Base-by-base conservation (phyloP, 2,797 vertebrate genomes). In the Hydrolagus colliei region DNA sequence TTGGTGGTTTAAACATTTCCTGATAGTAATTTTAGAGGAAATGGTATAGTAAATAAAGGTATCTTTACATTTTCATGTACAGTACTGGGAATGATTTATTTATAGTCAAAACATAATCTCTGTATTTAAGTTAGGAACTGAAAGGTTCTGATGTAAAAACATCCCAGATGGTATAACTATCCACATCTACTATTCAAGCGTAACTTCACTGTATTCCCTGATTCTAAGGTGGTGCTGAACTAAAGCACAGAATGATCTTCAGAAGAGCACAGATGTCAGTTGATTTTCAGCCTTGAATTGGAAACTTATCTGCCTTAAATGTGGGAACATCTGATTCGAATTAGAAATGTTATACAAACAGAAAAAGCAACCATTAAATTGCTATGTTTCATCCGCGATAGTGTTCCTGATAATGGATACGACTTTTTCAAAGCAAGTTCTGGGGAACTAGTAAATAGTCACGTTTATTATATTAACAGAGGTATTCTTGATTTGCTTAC, bases 281-380 rank as follows among this genome's bases (percentile, higher is more conserved):
- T 52, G 41, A 3, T 52, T 52, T 52, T 52, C 41, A 9, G 18
- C 59, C 16, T 76, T 2, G 74, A 76, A 76, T 59, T 76, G 74
- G 74, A 76, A 77, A n/a, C 14, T 20, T 20, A 9, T 0, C 75
- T 20, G 41, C 52, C 52, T 77, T 77, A 61, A 77, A 77, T 77
- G 75, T 59, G 61, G 75, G 75, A 59, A 59, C 41, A 61, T 77
- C 61, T 77, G 75, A 77, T 61, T 61, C n/a, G 20, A 77, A 77
- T 77, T 77, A 77, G 52, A 77, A 77, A 76, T 35, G 41, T 76
- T 76, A 41, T 76, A 52, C 41, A 16, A 76, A 59, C 74, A 76
- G 2, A 52, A 18, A 76, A 76, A 77, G 75, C 59, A 61, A 74
- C 41, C 73, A 27, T 74, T 27, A 74, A 61, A 77, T 77, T 52